Percentiles rank a stretch among this genome's conserved stretches.
Conservation (phyloP, 2,797 vertebrate species). For the Lutjanus argentimaculatus region DNA sequence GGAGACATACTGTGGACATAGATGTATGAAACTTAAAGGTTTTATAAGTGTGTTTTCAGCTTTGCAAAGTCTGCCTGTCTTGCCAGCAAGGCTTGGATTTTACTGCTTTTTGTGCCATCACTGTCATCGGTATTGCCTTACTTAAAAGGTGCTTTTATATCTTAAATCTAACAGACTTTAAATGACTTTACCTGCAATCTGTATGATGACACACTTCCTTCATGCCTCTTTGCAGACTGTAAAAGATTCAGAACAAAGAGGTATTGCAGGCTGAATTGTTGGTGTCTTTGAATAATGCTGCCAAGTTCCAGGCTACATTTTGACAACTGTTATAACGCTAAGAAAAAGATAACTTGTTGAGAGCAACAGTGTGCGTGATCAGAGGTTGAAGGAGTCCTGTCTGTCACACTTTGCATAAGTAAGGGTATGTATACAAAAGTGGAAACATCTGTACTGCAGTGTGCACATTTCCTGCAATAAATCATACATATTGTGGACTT, state of each 20-base stretch:
- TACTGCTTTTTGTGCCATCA: background rate
- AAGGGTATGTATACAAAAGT: slow-evolving; percentile 26
- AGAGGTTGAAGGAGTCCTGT: background rate
- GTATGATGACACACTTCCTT: background rate
- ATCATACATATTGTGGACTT: slow-evolving; percentile 38
- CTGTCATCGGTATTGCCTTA: background rate
- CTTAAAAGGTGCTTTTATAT: background rate
- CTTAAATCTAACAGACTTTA: background rate
- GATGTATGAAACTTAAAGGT: background rate
- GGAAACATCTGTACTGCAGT: slow-evolving; percentile 35
- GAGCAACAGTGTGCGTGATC: background rate
- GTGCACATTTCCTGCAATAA: slow-evolving; percentile 32
- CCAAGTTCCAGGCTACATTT: slow-evolving; percentile 8
- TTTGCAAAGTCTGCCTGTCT: background rate
- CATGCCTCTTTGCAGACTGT: slow-evolving; percentile 7
- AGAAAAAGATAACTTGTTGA: slow-evolving; percentile 5
- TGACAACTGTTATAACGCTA: slow-evolving; percentile 1
- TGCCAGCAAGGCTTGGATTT: background rate
- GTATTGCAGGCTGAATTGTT: background rate
- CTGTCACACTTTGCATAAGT: background rate
- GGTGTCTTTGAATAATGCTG: slow-evolving; percentile 9
- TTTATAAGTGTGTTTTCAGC: background rate
- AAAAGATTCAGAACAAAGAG: slow-evolving; percentile 31
- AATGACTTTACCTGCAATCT: slow-evolving; percentile 11
- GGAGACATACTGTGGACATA: background rate